These are phyloP conservation scores for Istiophorus platypterus DNA, from an alignment of 2,113 vertebrate species.

Conservation along the genomic window DNA sequence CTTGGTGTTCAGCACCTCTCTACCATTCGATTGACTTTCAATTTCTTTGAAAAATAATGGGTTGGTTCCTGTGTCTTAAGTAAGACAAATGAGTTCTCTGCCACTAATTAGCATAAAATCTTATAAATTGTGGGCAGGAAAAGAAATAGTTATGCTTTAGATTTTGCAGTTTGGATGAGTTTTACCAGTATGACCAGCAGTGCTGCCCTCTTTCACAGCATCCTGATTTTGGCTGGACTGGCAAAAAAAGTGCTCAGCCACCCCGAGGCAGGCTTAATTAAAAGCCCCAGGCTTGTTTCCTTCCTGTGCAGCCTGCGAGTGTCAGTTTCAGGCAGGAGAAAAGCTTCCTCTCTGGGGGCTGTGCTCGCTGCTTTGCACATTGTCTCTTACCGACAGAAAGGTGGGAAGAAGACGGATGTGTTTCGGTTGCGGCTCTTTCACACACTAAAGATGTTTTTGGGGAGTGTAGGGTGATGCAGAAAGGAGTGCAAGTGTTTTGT, in stretches of 20 bases:
- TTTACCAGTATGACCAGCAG: neutral
- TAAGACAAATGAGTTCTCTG: constrained; percentile 45
- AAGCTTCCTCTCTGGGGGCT: constrained; percentile 28
- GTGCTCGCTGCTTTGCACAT: no score
- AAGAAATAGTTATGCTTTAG: neutral
- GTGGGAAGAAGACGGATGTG: constrained; percentile 29
- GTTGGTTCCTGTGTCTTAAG: constrained; percentile 47
- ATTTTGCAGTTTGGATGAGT: no score
- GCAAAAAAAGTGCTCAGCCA: constrained; percentile 5
- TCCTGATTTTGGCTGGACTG: constrained; percentile 42
- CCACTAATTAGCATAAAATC: constrained; percentile 31
- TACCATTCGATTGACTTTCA: constrained; percentile 56
- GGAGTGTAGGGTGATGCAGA: neutral
- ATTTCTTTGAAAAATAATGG: constrained; percentile 52
- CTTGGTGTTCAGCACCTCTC: constrained; percentile 27
- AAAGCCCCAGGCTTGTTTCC: constrained; percentile 56
- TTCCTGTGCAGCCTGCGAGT: constrained; percentile 36
- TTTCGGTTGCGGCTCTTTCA: constrained; percentile 14
- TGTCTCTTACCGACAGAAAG: no score
- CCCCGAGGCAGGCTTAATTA: constrained; percentile 74
- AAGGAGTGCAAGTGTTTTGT: neutral
- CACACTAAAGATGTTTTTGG: constrained; percentile 15
- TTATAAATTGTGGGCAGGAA: neutral
- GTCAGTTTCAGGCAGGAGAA: constrained; percentile 24
- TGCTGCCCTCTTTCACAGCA: neutral